Conservation (phyloP, 2,113 vertebrate genomes). For the Orientallactaga bullata region DNA sequence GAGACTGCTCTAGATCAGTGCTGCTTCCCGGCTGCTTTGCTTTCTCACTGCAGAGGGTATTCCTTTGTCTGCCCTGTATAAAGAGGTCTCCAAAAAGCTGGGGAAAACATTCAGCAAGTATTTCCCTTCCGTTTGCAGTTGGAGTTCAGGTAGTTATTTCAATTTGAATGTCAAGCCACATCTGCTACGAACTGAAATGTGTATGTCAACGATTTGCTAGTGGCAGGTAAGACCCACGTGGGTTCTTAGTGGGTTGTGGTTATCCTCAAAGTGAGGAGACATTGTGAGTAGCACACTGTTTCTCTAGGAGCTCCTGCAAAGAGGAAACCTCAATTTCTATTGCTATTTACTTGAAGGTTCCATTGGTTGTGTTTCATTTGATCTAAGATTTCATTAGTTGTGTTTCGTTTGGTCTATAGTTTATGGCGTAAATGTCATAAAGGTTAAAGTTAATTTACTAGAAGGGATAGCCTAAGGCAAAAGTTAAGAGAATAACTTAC, state of each 20-base stretch:
- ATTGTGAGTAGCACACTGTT: neutral
- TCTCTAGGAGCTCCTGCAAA: conserved; percentile 9
- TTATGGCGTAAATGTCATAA: conserved; percentile 11
- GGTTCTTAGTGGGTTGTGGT: conserved; percentile 16
- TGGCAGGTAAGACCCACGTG: neutral
- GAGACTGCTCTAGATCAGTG: neutral
- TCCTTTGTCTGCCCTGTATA: conserved; percentile 23
- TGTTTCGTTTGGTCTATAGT: conserved; percentile 47
- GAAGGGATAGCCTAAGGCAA: neutral
- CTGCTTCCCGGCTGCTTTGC: neutral
- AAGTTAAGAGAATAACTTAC: neutral
- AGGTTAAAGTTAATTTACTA: conserved; percentile 12
- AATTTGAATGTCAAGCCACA: conserved; percentile 53
- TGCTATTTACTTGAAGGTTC: neutral
- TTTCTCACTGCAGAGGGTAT: neutral
- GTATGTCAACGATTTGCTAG: neutral
- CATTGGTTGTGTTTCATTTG: neutral
- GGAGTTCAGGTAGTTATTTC: conserved; percentile 37
- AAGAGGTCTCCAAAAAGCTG: conserved; percentile 21
- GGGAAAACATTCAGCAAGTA: conserved; percentile 23
- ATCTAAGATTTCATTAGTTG: neutral
- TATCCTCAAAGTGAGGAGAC: neutral
- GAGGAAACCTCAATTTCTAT: neutral
- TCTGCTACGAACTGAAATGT: neutral
- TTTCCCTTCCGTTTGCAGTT: conserved; percentile 53